These are phyloP conservation scores for Hybognathus amarus DNA, from an alignment of 2,797 vertebrate genomes.

Conservation along the genomic window DNA sequence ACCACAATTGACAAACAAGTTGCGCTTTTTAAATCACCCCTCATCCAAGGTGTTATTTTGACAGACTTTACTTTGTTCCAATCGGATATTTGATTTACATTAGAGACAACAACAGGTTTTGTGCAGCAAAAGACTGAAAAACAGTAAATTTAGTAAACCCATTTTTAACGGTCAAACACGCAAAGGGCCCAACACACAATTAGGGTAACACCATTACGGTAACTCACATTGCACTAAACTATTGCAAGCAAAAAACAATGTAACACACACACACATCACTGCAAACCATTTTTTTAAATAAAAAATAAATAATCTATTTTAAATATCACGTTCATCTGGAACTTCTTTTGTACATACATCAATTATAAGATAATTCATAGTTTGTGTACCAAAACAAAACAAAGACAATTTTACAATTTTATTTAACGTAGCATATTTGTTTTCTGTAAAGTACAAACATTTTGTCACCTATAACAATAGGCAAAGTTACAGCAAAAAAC, in stretches of 20 bases:
- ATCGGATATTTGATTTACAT: background rate
- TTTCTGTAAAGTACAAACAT: background rate
- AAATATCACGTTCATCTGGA: background rate
- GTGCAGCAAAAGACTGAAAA: background rate
- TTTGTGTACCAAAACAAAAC: background rate
- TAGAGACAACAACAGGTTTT: background rate
- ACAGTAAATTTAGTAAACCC: background rate
- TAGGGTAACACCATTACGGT: background rate
- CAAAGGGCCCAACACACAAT: background rate
- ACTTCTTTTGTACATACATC: background rate
- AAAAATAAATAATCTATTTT: background rate
- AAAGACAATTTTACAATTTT: no score
- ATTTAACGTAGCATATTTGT: no score
- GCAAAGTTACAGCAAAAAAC: background rate
- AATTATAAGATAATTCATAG: background rate
- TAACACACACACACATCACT: background rate
- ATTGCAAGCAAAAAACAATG: background rate
- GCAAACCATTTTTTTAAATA: no score
- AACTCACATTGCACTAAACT: background rate
- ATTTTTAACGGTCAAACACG: background rate
- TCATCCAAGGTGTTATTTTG: constrained; percentile 6
- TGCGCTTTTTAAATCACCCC: background rate
- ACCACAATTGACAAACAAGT: constrained; percentile 19
- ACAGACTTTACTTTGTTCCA: background rate
- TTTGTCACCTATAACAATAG: background rate